phyloP scores from a whole-genome alignment of 2,888 invertebrate genomes.

The Cheilosia scutellata region DNA sequence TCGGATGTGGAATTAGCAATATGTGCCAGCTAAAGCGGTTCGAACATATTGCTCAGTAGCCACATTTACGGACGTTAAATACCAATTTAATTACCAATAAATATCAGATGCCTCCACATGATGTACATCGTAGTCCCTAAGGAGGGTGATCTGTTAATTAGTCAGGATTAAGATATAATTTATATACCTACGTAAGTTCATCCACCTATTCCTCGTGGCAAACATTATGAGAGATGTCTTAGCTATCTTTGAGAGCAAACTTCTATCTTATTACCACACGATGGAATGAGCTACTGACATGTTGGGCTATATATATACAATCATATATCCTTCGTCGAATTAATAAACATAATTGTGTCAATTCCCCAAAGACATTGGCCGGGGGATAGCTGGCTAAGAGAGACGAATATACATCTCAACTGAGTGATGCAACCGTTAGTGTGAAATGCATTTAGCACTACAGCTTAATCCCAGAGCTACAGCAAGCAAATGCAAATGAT shows the following conservation, averaged over 20 bases:
- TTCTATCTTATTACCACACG: constrained; percentile 40
- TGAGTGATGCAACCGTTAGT: not conserved
- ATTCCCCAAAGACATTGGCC: not conserved
- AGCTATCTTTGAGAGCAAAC: not conserved
- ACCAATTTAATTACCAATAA: constrained; percentile 27
- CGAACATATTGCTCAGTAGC: not conserved
- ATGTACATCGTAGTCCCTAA: not conserved
- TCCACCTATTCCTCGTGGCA: not conserved
- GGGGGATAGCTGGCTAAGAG: too few relatives aligned
- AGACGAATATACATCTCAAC: not conserved
- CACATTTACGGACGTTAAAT: constrained; percentile 16
- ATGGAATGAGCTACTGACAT: constrained; percentile 37
- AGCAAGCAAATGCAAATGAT: constrained; percentile 52
- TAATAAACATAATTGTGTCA: constrained; percentile 38
- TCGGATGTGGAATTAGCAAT: constrained; percentile 12
- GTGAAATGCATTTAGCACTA: constrained; percentile 53
- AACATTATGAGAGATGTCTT: not conserved
- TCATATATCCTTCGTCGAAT: constrained; percentile 21
- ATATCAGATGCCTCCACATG: constrained; percentile 13
- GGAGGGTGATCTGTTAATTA: constrained; percentile 16
- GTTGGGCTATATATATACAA: constrained; percentile 1
- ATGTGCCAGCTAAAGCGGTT: not conserved
- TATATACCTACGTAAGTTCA: too few relatives aligned
- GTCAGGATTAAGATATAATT: not conserved
- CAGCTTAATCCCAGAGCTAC: constrained; percentile 40